Conservation (phyloP, 2,797 vertebrate genomes). For the Allobates femoralis region DNA sequence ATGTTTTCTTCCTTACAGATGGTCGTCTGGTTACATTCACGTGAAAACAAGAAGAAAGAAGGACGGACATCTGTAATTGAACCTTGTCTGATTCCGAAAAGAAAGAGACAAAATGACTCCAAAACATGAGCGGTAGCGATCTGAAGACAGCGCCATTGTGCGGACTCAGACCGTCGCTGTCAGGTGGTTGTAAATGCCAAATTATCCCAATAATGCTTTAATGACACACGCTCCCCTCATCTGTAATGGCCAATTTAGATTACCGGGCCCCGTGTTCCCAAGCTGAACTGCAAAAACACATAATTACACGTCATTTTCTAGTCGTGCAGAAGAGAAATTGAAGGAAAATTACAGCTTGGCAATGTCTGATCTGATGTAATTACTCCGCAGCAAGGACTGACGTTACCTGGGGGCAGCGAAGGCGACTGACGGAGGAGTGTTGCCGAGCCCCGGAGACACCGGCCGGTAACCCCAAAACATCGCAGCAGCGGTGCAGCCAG, state of each 20-base stretch:
- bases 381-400: constrained; percentile 28
- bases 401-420: constrained; percentile 30
- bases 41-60: not conserved
- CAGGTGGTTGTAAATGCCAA: constrained; percentile 59
- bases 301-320: constrained; percentile 63
- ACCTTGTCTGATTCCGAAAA: not conserved
- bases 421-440: not conserved
- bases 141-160: constrained; percentile 20
- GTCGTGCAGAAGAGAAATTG: constrained; percentile 56
- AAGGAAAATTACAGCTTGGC: constrained; percentile 57
- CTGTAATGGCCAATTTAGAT: constrained; percentile 60
- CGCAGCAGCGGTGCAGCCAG: not conserved
- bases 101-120: not conserved
- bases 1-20: not conserved
- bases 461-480: not conserved
- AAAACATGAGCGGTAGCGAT: constrained; percentile 16
- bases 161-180: not conserved
- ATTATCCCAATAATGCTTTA: constrained; percentile 60
- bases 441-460: not conserved
- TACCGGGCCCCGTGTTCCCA: constrained; percentile 53
- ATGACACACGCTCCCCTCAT: constrained; percentile 49
- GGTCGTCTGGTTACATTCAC: not conserved
- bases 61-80: no score
- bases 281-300: constrained; percentile 58
- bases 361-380: constrained; percentile 60